phyloP scores from a whole-genome alignment of 1,140 invertebrate genomes.

The Monochamus saltuarius region DNA sequence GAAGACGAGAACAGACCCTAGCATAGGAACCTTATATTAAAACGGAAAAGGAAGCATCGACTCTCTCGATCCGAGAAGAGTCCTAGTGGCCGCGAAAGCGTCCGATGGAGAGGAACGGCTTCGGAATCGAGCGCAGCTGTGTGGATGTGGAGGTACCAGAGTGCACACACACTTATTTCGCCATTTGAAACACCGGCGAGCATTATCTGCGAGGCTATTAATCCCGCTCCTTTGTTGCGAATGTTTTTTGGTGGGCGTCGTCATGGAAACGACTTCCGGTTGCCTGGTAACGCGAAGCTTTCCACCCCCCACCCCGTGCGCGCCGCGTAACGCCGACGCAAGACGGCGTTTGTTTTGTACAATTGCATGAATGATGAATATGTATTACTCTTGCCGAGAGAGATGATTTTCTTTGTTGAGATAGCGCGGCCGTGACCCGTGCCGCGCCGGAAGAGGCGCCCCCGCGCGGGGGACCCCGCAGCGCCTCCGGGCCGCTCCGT shows the following conservation, averaged over 20 bases:
- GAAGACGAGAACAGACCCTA: no score
- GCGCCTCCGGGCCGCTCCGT: background rate
- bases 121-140: no score
- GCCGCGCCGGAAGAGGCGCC: background rate
- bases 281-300: conserved; percentile 39
- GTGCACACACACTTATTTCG: conserved; percentile 42
- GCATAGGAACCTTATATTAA: no score
- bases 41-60: no score
- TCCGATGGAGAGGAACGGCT: conserved; percentile 4
- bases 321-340: conserved; percentile 36
- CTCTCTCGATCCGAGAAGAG: no score
- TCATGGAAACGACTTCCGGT: conserved; percentile 46
- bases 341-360: conserved; percentile 43
- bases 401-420: conserved; percentile 40
- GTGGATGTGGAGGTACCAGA: conserved; percentile 1
- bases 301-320: conserved; percentile 23
- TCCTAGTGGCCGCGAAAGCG: background rate
- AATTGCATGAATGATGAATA: conserved; percentile 46
- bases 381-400: conserved; percentile 33
- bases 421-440: conserved; percentile 29
- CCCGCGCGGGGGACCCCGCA: background rate
- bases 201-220: conserved; percentile 49
- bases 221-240: conserved; percentile 49
- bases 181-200: conserved; percentile 47
- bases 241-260: conserved; percentile 48